Percentiles rank a stretch among this genome's conserved stretches.
phyloP scores from a whole-genome alignment of 2,113 vertebrate species.

The Passer montanus region DNA sequence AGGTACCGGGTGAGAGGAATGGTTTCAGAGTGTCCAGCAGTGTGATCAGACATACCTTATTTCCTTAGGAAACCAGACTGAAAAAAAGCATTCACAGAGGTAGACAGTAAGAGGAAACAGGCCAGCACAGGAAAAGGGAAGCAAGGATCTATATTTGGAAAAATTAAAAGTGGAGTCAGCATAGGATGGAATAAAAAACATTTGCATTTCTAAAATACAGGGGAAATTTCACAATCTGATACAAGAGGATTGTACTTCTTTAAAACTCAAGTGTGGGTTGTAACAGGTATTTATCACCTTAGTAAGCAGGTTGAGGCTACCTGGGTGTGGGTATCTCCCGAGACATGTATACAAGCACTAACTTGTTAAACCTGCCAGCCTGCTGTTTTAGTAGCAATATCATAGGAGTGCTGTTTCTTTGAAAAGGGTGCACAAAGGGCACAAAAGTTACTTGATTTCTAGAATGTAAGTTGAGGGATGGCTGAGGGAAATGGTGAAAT shows the following conservation, averaged over 20 bases:
- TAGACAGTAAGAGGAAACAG: not conserved
- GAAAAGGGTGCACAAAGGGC: constrained; percentile 38
- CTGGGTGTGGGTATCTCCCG: constrained; percentile 57
- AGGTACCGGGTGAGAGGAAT: not conserved
- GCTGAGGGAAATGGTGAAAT: constrained; percentile 1
- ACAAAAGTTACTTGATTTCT: constrained; percentile 16
- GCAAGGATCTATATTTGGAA: not conserved
- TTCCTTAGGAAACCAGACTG: constrained; percentile 25
- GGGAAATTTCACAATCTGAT: not conserved
- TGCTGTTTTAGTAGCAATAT: constrained; percentile 47
- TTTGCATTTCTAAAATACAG: not conserved
- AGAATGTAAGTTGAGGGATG: not conserved
- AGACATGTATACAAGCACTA: not conserved
- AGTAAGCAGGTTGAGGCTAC: constrained; percentile 46
- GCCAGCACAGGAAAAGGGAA: not conserved
- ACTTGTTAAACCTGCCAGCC: constrained; percentile 59
- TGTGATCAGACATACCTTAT: not conserved
- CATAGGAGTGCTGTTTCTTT: constrained; percentile 43
- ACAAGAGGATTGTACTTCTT: not conserved
- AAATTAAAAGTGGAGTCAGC: not conserved
- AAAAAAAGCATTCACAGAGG: not conserved
- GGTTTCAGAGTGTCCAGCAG: not conserved
- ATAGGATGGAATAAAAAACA: not conserved
- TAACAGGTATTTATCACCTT: constrained; percentile 44
- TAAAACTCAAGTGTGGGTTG: constrained; percentile 38